Conservation (phyloP, 2,888 invertebrate genomes). For the Eilema depressum region DNA sequence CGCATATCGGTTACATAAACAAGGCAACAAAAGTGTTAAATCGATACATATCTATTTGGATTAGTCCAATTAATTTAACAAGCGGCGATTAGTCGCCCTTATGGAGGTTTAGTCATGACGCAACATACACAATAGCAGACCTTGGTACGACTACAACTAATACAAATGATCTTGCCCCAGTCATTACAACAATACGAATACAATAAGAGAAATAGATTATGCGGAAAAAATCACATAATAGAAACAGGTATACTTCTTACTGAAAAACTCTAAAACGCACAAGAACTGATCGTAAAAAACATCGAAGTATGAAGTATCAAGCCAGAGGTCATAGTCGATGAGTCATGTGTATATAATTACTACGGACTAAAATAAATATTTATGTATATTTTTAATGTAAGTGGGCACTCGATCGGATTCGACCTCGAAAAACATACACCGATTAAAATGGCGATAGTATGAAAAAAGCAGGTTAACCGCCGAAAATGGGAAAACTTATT, state of each 20-base stretch:
- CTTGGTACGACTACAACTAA: constrained; percentile 52
- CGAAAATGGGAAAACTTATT: background rate
- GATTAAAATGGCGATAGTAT: background rate
- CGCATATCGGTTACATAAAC: background rate
- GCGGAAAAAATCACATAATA: constrained; percentile 50
- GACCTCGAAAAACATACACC: background rate
- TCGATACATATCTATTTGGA: constrained; percentile 30
- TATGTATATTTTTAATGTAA: background rate
- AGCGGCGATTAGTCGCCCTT: constrained; percentile 68
- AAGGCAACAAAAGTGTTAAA: background rate
- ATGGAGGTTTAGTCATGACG: constrained; percentile 66
- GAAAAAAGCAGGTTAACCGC: background rate
- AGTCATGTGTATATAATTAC: constrained; percentile 24
- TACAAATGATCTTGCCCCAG: constrained; percentile 28
- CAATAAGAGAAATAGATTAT: constrained; percentile 58
- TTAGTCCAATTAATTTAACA: constrained; percentile 63
- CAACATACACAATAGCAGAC: constrained; percentile 68
- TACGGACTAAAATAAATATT: background rate
- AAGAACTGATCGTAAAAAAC: constrained; percentile 44
- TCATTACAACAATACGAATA: constrained; percentile 53
- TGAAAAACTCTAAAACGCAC: constrained; percentile 22
- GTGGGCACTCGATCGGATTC: background rate
- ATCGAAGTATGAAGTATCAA: constrained; percentile 60
- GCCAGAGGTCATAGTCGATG: constrained; percentile 45
- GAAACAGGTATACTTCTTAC: constrained; percentile 22